Base-by-base conservation (phyloP, 2,797 vertebrate species). In the Pseudotriccus pelzelni region DNA sequence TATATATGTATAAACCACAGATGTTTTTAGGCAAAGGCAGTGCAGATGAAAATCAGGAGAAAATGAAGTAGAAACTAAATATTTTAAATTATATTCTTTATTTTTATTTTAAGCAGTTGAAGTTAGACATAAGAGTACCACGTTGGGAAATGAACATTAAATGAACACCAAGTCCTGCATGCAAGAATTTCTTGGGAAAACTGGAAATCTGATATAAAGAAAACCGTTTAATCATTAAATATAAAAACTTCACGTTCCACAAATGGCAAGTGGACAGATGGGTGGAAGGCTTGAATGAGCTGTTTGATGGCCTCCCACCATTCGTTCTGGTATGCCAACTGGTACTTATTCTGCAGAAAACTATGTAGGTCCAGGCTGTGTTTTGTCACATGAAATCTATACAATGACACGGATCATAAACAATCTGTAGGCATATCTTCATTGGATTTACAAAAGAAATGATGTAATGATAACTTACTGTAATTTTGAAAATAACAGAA, bases 331-430 rank as follows among this genome's bases (percentile, higher is more conserved):
- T 67, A 64, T 70, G 67, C 91, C 94, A 91, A 91, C 39, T 88
- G 70, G 69, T 86, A 91, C 91, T 94, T 91, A 91, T 84, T 84
- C 76, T 47, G 41, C 79, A 86, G 76, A 92, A 93, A 94, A 68
- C 67, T 82, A 74, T 76, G 77, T 20, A 82, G 15, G 37, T 53
- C 83, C 85, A 91, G 56, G 72, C 92, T 94, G 89, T 63, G 37
- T 39, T 94, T 93, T 88, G 53, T 94, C 94, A 95, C 52, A 64
- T 87, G 84, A 95, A 93, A 90, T 90, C 85, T 87, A 79, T 79
- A 64, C 11, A 50, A 56, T 93, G 91, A 94, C 92, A 88, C 0
- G 4, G 67, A 43, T 79, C 73, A 79, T 94, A 96, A 97, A 88
- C 59, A 91, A 91, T 81, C 55, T 22, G 12, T 46, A 76, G 44